Percentiles rank a stretch among this genome's conserved stretches.
phyloP scores from a whole-genome alignment of 1,140 invertebrate genomes.

The Trialeurodes vaporariorum region DNA sequence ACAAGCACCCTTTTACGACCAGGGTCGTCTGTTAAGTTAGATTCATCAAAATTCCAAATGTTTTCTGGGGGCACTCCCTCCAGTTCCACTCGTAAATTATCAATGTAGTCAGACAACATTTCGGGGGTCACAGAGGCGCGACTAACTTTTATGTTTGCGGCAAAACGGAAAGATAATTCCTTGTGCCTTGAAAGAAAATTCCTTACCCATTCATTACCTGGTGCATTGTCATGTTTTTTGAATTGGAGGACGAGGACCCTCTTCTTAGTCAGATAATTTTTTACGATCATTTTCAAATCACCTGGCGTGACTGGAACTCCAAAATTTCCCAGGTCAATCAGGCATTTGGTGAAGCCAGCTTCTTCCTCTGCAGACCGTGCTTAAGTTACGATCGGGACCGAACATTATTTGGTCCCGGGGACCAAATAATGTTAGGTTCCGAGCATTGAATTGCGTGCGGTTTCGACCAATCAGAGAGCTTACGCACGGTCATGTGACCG shows the following conservation, averaged over 20 bases:
- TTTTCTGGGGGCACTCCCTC: conserved; percentile 27
- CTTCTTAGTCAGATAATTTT: neutral
- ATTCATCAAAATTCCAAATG: conserved; percentile 35
- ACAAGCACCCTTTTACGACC: conserved; percentile 23
- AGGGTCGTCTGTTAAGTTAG: conserved; percentile 26
- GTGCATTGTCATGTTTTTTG: conserved; percentile 18
- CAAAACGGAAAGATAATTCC: conserved; percentile 14
- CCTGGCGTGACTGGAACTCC: neutral
- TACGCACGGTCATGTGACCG: no score
- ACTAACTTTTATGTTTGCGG: conserved; percentile 27
- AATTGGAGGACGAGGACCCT: conserved; percentile 6
- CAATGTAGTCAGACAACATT: conserved; percentile 22
- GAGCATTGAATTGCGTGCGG: no score
- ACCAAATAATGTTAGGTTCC: no score
- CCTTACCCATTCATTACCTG: conserved; percentile 12
- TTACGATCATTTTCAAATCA: neutral
- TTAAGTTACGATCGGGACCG: no score
- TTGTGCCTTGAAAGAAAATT: conserved; percentile 13
- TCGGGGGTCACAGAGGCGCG: neutral
- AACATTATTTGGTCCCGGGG: no score
- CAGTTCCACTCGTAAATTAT: conserved; percentile 25
- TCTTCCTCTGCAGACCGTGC: no score
- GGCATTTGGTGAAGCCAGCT: conserved; percentile 22
- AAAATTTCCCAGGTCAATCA: neutral
- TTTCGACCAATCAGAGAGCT: no score